Base-by-base conservation (phyloP, 2,113 vertebrate species). In the Megaceryle torquata region DNA sequence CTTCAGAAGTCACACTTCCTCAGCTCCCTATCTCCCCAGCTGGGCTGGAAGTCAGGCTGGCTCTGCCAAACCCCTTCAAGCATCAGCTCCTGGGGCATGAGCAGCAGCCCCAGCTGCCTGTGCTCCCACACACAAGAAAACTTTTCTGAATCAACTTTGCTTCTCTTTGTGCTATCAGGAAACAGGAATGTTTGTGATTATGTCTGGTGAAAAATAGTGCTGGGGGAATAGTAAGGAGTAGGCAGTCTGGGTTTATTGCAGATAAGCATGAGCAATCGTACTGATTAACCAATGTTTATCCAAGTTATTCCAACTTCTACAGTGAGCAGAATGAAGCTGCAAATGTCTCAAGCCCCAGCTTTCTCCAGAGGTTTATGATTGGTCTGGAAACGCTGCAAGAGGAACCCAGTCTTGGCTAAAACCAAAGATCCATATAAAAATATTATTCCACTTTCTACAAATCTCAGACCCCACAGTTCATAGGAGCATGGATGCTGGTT, bases 211-310 rank as follows among this genome's bases (percentile, higher is more conserved):
- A 91, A 94, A 78, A n/a, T 54, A 78, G 57, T 41, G 48, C 77
- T 79, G 41, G 19, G 94, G 78, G 82, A 94, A 85, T 74, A 91
- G 74, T 50, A 91, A 80, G 63, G 74, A 82, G 81, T 19, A 84
- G 92, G 91, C 88, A 84, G 74, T 70, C 83, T 85, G 91, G 74
- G 26, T 70, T 91, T 82, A 37, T 37, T 61, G 51, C 50, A 89
- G 95, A 97, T 94, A 96, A 96, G 74, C 50, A 39, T 6, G 18
- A 89, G 82, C 50, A 91, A 61, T 48, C 86, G 61, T 53, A 35
- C 76, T 77, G 86, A 91, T 95, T 92, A 93, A 68, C 65, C 77
- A 76, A 7, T 69, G 77, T 96, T 95, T 96, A 94, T 82, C 57
- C 88, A 84, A 93, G 48, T 92, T 72, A 91, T 67, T 96, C 91